Percentiles rank a stretch among this genome's conserved stretches.
Conservation (phyloP, 2,797 vertebrate species). For the Liasis olivaceus region DNA sequence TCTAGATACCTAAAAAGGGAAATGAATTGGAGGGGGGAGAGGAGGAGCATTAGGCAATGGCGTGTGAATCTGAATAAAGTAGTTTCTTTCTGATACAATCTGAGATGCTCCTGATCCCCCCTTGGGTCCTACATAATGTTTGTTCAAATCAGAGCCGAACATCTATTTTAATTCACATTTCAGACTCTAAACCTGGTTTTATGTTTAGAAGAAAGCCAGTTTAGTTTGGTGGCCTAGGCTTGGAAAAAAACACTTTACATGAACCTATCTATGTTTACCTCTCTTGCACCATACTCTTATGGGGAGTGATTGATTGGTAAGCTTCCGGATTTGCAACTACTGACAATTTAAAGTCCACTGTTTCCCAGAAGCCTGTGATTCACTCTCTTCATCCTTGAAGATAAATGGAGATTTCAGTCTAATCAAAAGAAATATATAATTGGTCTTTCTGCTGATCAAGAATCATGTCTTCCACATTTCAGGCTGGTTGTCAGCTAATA, state of each 20-base stretch:
- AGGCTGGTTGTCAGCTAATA: constrained; percentile 59
- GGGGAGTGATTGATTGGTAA: constrained; percentile 62
- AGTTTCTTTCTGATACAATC: no score
- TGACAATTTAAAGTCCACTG: constrained; percentile 62
- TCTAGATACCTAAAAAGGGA: no score
- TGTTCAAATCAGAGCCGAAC: no score
- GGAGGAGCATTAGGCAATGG: no score
- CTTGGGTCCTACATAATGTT: no score
- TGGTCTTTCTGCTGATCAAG: constrained; percentile 59
- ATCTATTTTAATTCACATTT: no score
- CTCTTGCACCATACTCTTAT: constrained; percentile 43
- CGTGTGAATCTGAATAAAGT: no score
- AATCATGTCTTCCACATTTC: constrained; percentile 59
- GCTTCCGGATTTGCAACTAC: constrained; percentile 58
- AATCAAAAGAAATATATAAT: constrained; percentile 70
- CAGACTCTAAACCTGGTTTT: no score
- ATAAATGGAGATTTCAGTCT: constrained; percentile 65
- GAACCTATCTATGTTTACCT: constrained; percentile 5
- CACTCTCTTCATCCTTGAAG: constrained; percentile 61
- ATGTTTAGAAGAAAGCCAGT: no score
- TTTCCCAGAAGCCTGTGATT: constrained; percentile 67
- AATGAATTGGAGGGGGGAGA: no score
- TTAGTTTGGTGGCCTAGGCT: neutral
- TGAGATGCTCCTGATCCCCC: no score
- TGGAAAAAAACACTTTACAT: constrained; percentile 39